These are phyloP conservation scores for Orthosia gracilis DNA, from an alignment of 2,888 invertebrate genomes.

Conservation along the genomic window DNA sequence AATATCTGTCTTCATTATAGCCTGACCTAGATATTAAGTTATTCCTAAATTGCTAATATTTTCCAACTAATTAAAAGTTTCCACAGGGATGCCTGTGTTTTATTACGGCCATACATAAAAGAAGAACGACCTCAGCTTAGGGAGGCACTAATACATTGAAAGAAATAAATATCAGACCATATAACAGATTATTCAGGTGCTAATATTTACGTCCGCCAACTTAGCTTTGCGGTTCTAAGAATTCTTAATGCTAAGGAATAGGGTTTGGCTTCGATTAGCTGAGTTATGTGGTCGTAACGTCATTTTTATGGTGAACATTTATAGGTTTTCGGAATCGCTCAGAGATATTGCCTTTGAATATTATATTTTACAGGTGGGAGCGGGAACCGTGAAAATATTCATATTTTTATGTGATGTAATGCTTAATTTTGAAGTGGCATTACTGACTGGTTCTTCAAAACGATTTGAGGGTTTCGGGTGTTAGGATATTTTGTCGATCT, in stretches of 20 bases:
- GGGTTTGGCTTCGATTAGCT: slow-evolving; percentile 43
- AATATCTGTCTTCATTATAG: slow-evolving; percentile 9
- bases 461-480: slow-evolving; percentile 37
- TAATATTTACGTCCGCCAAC: slow-evolving; percentile 67
- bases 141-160: slow-evolving; percentile 66
- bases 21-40: slow-evolving; percentile 5
- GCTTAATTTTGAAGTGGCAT: slow-evolving; percentile 65
- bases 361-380: slow-evolving; percentile 71
- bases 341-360: slow-evolving; percentile 73
- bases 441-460: slow-evolving; percentile 46
- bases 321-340: slow-evolving; percentile 73
- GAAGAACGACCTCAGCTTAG: slow-evolving; percentile 54
- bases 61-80: slow-evolving; percentile 64
- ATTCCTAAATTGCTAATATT: slow-evolving; percentile 33
- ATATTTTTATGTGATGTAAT: slow-evolving; percentile 64
- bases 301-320: slow-evolving; percentile 77
- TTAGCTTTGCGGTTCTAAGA: slow-evolving; percentile 26
- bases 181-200: slow-evolving; percentile 72
- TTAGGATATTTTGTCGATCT: slow-evolving; percentile 29
- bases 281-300: slow-evolving; percentile 54
- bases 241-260: slow-evolving; percentile 25
- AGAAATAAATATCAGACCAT: slow-evolving; percentile 69
- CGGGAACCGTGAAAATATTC: slow-evolving; percentile 62
- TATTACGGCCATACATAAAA: slow-evolving; percentile 61
- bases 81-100: slow-evolving; percentile 47